phyloP scores from a whole-genome alignment of 2,888 invertebrate species.

The Melinaea menophilus region DNA sequence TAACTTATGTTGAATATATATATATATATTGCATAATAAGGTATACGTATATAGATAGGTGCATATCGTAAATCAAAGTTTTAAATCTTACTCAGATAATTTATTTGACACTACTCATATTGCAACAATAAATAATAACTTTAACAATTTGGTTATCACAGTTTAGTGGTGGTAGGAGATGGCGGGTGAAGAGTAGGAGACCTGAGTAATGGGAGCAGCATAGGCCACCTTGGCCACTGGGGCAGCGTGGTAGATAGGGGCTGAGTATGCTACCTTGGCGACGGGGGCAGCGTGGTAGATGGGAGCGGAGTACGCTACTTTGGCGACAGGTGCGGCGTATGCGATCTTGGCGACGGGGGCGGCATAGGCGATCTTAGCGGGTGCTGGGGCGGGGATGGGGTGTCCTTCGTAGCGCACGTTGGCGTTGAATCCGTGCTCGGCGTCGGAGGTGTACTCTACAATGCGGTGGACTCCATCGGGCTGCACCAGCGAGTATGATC shows the following conservation, averaged over 20 bases:
- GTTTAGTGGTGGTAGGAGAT: conserved; percentile 60
- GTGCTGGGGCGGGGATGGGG: conserved; percentile 31
- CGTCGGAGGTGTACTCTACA: conserved; percentile 22
- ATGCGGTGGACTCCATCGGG: conserved; percentile 14
- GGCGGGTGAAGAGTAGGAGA: conserved; percentile 49
- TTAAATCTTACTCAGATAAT: conserved; percentile 43
- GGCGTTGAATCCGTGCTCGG: conserved; percentile 65
- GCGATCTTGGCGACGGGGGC: background rate
- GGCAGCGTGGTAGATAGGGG: conserved; percentile 39
- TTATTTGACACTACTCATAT: conserved; percentile 39
- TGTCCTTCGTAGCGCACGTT: conserved; percentile 65
- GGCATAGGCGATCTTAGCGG: conserved; percentile 26
- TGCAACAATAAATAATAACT: conserved; percentile 16
- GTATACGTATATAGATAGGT: too few species aligned
- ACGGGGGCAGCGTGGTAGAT: conserved; percentile 46
- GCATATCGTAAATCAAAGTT: conserved; percentile 3
- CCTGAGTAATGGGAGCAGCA: conserved; percentile 43
- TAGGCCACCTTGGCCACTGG: conserved; percentile 42
- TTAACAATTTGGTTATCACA: conserved; percentile 22
- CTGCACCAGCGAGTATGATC: conserved; percentile 64
- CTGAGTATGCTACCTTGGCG: conserved; percentile 44
- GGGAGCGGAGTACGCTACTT: background rate
- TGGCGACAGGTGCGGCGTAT: background rate
- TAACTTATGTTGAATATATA: too few species aligned
- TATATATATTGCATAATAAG: too few species aligned